Percentiles rank a stretch among this genome's conserved stretches.
phyloP scores from a whole-genome alignment of 2,888 invertebrate genomes.

The Orthonevra nobilis region DNA sequence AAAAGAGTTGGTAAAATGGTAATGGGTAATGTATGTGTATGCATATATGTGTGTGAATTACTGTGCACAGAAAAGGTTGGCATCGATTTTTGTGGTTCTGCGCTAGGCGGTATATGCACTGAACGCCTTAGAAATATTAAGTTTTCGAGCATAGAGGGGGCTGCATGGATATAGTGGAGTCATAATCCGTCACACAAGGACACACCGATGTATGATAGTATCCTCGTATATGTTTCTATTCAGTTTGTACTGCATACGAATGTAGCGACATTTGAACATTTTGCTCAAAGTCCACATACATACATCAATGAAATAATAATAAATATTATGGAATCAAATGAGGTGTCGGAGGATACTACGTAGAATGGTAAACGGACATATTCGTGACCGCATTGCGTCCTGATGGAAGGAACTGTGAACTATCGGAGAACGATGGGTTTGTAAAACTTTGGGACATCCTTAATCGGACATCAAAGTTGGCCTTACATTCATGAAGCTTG shows the following conservation, averaged over 20 bases:
- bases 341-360: slow-evolving; percentile 2
- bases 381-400: background rate
- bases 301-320: slow-evolving; percentile 26
- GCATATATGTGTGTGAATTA: slow-evolving; percentile 21
- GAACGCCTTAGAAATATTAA: slow-evolving; percentile 66
- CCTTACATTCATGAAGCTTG: no score
- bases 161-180: slow-evolving; percentile 44
- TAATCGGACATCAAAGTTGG: no score
- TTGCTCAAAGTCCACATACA: slow-evolving; percentile 8
- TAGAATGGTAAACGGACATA: slow-evolving; percentile 9
- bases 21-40: slow-evolving; percentile 24
- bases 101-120: slow-evolving; percentile 45
- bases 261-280: no score
- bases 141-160: slow-evolving; percentile 45
- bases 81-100: slow-evolving; percentile 64
- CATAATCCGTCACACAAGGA: slow-evolving; percentile 65
- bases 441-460: background rate
- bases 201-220: slow-evolving; percentile 67
- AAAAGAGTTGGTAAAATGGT: slow-evolving; percentile 45
- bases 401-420: background rate
- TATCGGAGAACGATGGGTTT: background rate
- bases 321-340: background rate
- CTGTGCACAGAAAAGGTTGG: slow-evolving; percentile 37
- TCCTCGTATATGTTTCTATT: slow-evolving; percentile 51
- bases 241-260: no score